These are phyloP conservation scores for Disparrhopalites patrizii DNA, from an alignment of 2,888 invertebrate species.

Conservation along the genomic window DNA sequence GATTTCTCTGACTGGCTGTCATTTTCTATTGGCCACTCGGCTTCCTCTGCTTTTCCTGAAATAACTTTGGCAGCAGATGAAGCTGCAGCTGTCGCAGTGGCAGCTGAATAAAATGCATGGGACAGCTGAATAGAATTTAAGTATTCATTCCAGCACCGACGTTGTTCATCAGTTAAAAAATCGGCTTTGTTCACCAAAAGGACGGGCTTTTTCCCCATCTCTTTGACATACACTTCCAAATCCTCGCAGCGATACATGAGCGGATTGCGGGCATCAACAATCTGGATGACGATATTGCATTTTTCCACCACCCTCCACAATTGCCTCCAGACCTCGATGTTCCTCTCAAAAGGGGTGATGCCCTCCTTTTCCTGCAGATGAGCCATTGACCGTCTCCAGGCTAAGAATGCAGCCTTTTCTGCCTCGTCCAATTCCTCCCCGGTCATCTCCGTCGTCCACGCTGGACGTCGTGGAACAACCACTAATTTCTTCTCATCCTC, in stretches of 20 bases:
- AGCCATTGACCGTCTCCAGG: constrained; percentile 84
- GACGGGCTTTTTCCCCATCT: constrained; percentile 75
- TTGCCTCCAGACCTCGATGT: constrained; percentile 97
- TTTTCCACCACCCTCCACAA: constrained; percentile 98
- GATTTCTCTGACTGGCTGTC: constrained; percentile 38
- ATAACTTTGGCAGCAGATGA: constrained; percentile 17
- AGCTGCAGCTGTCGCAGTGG: constrained; percentile 47
- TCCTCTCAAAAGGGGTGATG: constrained; percentile 95
- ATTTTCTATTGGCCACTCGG: constrained; percentile 37
- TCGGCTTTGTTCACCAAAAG: constrained; percentile 95
- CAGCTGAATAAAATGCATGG: constrained; percentile 89
- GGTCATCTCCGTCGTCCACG: constrained; percentile 70
- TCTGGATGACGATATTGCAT: constrained; percentile 85
- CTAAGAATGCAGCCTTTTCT: constrained; percentile 79
- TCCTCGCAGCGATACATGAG: constrained; percentile 88
- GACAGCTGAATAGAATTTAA: constrained; percentile 66
- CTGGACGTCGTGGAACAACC: constrained; percentile 59
- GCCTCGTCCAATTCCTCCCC: constrained; percentile 72
- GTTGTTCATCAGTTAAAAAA: constrained; percentile 73
- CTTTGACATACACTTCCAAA: constrained; percentile 78
- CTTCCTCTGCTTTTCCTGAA: constrained; percentile 17
- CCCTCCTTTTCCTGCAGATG: constrained; percentile 72
- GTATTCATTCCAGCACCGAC: constrained; percentile 79
- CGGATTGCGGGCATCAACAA: constrained; percentile 95
- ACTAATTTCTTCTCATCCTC: constrained; percentile 44